Evolutionary conservation across 2,113 vertebrate species (phyloP).

Genomic region (Pampusana beccarii): DNA sequence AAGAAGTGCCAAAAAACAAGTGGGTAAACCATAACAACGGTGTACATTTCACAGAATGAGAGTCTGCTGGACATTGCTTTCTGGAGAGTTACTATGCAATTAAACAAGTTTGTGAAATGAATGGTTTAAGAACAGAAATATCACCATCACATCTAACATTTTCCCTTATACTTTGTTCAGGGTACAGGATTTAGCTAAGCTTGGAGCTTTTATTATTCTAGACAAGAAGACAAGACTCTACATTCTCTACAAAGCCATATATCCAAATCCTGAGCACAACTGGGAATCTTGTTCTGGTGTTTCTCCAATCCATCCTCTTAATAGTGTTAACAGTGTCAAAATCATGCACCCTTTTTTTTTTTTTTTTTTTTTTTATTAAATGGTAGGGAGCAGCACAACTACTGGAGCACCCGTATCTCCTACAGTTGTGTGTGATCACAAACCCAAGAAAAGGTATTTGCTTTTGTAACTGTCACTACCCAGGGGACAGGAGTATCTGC

Average conservation of each 20-base stretch:
- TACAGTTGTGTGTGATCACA: not conserved
- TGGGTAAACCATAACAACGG: not conserved
- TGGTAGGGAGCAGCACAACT: not conserved
- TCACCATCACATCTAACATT: not conserved
- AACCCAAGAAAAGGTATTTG: not conserved
- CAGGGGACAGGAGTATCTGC: rapidly evolving
- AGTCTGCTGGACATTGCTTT: not conserved
- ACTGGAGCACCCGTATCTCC: not conserved
- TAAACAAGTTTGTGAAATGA: not conserved
- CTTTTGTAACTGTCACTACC: not conserved
- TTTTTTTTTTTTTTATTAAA: too few species aligned
- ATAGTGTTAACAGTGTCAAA: not conserved
- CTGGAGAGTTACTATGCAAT: not conserved
- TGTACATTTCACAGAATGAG: not conserved
- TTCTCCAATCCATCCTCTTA: not conserved
- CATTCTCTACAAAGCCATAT: not conserved
- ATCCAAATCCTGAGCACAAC: not conserved
- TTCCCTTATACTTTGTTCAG: not conserved
- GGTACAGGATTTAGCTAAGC: not conserved
- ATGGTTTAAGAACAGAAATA: not conserved
- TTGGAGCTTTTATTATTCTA: not conserved
- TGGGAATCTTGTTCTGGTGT: not conserved
- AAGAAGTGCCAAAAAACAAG: not conserved
- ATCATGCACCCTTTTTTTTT: not conserved
- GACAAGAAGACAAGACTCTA: too few species aligned